Percentiles rank a stretch among this genome's conserved stretches.
Evolutionary conservation across 2,888 invertebrate genomes (phyloP).

Genomic region (Gasteruption jaculator): DNA sequence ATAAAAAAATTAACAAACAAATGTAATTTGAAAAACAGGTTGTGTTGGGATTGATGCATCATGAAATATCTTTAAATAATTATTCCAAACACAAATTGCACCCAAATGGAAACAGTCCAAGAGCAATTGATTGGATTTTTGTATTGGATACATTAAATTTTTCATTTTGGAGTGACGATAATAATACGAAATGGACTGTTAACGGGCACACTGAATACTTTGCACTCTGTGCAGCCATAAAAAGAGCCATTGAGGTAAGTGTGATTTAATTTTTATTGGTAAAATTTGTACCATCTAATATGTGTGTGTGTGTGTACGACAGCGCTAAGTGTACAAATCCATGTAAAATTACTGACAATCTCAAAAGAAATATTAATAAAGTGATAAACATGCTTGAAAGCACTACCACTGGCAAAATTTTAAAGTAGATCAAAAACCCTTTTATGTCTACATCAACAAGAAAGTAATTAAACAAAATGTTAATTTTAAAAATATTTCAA

Average conservation of each 20-base stretch:
- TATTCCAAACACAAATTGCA: constrained; percentile 71
- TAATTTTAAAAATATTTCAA: too few species aligned
- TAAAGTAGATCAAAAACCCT: too few species aligned
- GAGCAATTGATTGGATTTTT: constrained; percentile 85
- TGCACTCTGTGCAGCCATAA: constrained; percentile 85
- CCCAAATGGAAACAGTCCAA: constrained; percentile 63
- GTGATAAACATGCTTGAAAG: too few species aligned
- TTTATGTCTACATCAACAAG: too few species aligned
- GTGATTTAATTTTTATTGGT: too few species aligned
- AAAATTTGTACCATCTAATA: too few species aligned
- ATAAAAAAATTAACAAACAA: constrained; percentile 1
- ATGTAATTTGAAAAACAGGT: constrained; percentile 54
- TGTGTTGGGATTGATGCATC: constrained; percentile 57
- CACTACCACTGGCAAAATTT: too few species aligned
- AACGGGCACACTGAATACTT: constrained; percentile 82
- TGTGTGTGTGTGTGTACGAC: too few species aligned
- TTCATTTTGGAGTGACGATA: constrained; percentile 84
- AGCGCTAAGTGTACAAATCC: too few species aligned
- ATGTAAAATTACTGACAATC: too few species aligned
- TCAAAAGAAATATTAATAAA: too few species aligned
- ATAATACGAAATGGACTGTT: constrained; percentile 64
- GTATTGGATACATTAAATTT: constrained; percentile 91
- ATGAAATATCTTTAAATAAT: constrained; percentile 61
- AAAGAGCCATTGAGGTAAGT: constrained; percentile 72
- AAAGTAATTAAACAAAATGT: too few species aligned